phyloP scores from a whole-genome alignment of 2,888 invertebrate genomes.

The Melieria picta region DNA sequence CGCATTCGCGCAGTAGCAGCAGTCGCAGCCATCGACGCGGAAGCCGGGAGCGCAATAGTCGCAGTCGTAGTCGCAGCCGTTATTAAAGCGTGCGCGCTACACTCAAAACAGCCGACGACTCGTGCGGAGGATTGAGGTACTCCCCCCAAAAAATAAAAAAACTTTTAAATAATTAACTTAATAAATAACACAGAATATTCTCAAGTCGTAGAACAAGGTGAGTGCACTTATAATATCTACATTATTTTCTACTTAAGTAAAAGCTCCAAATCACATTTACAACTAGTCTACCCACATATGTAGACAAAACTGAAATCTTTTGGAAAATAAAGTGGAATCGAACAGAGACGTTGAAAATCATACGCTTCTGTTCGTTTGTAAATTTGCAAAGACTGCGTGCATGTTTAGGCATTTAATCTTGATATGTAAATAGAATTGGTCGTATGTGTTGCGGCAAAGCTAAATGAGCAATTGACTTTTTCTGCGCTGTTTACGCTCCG shows the following conservation, averaged over 20 bases:
- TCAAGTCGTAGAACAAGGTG: constrained; percentile 45
- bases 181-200: constrained; percentile 42
- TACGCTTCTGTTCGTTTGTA: too few relatives aligned
- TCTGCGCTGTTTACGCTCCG: too few relatives aligned
- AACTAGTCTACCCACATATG: too few relatives aligned
- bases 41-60: constrained; percentile 56
- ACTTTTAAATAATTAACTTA: constrained; percentile 45
- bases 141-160: constrained; percentile 45
- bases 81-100: constrained; percentile 49
- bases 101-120: constrained; percentile 1
- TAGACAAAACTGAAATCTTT: too few relatives aligned
- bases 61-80: constrained; percentile 63
- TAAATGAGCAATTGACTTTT: too few relatives aligned
- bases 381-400: too few relatives aligned
- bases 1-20: constrained; percentile 55
- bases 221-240: constrained; percentile 39
- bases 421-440: too few relatives aligned
- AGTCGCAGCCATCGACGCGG: constrained; percentile 50
- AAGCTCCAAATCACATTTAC: too few relatives aligned
- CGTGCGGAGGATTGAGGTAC: constrained; percentile 47
- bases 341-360: too few relatives aligned
- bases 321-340: too few relatives aligned
- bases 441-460: too few relatives aligned
- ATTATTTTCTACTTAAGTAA: constrained; percentile 14
- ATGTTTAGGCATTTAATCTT: too few relatives aligned